Evolutionary conservation across 2,888 invertebrate species (phyloP).

Genomic region (Calameuta idolon): DNA sequence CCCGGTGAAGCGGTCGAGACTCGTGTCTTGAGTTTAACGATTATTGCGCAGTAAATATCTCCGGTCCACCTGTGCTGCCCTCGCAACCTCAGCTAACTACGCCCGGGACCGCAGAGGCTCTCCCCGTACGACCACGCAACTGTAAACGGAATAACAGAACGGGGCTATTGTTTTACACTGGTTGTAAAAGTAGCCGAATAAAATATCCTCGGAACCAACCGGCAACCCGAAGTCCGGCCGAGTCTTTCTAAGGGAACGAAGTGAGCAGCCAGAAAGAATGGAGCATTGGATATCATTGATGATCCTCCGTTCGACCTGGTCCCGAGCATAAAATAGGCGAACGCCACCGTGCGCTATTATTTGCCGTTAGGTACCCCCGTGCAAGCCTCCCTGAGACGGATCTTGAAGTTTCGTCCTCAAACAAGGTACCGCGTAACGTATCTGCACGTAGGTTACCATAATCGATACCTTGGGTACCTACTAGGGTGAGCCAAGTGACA

Average conservation of each 20-base stretch:
- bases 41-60: slow-evolving; percentile 56
- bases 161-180: slow-evolving; percentile 58
- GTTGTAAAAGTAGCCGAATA: slow-evolving; percentile 52
- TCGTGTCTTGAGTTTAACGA: slow-evolving; percentile 50
- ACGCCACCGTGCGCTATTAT: background rate
- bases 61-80: slow-evolving; percentile 45
- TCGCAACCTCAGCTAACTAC: slow-evolving; percentile 14
- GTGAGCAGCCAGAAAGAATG: background rate
- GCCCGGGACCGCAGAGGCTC: slow-evolving; percentile 10
- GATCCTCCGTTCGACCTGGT: background rate
- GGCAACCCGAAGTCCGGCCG: slow-evolving; percentile 11
- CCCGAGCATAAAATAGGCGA: background rate
- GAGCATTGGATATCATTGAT: background rate
- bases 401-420: background rate
- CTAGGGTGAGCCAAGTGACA: background rate
- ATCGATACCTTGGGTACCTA: background rate
- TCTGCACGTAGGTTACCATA: background rate
- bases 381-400: background rate
- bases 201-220: slow-evolving; percentile 41
- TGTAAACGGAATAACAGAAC: slow-evolving; percentile 50
- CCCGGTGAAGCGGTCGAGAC: slow-evolving; percentile 17
- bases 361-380: background rate
- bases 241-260: background rate
- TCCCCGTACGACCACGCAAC: slow-evolving; percentile 24
- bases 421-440: background rate